Evolutionary conservation across 2,888 invertebrate species (phyloP), one percentile per base, ranked within the genome.

Genomic region (Apamea monoglypha): DNA sequence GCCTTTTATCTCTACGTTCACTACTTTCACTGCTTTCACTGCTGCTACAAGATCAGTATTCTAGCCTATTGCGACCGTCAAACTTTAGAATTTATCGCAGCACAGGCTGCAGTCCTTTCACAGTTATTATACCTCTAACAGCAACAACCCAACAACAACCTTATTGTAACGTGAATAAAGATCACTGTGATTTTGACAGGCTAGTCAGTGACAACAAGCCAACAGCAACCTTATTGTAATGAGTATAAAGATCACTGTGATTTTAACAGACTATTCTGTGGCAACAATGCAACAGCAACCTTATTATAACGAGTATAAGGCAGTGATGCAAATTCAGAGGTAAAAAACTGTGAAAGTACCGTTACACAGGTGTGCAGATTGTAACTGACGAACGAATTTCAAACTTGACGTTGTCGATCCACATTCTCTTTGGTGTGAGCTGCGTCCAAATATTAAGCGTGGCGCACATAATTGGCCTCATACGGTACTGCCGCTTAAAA

Each of bases 391-490:
- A 59, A 18, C 25, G 18, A 71, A 36, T 36, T 71, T 71, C 7
- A 36, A 36, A 36, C 3, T 18, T 56, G 3, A 7, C 18, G 0
- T 53, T 10, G 6, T n/a, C 70, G 3, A 16, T 36, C 18, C 18
- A n/a, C 8, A 29, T 72, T 74, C 84, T 56, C 50, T 40, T 72
- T 80, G 80, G 87, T 89, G 88, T 90, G 36, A 91, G 36, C 67
- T 2, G 7, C 61, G 44, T 68, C 80, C 82, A 74, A 84, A 75
- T 80, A 78, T 85, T 87, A 86, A 86, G 85, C 87, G 80, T 89
- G 82, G 90, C 89, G 89, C 80, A 90, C 84, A 90, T 91, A 92
- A 92, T 91, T 92, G 91, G 91, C 90, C 75, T 76, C 85, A 87
- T 89, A 87, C 84, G 87, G 79, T 72, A 82, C 84, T 61, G 47